Evolutionary conservation across 2,888 invertebrate genomes (phyloP).

Genomic region (Zelleria hepariella): DNA sequence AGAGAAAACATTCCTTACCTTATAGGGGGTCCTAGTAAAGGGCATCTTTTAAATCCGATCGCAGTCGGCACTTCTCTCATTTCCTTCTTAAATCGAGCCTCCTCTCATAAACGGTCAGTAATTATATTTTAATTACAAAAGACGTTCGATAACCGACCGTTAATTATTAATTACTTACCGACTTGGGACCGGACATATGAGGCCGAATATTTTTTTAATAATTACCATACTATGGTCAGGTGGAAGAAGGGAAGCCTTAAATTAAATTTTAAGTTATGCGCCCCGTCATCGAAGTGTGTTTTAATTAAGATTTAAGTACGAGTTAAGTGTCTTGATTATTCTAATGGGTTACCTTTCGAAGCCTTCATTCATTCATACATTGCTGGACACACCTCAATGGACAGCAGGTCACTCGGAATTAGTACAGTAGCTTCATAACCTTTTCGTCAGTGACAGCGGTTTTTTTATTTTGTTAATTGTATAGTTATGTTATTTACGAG

Average conservation of each 20-base stretch:
- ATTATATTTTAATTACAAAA: background rate
- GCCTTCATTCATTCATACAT: too few species aligned
- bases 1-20: background rate
- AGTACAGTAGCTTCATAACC: too few species aligned
- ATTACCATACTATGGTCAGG: background rate
- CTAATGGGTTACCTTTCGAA: too few species aligned
- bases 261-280: background rate
- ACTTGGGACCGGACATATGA: background rate
- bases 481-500: too few species aligned
- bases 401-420: too few species aligned
- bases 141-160: background rate
- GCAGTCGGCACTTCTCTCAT: background rate
- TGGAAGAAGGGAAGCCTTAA: background rate
- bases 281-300: background rate
- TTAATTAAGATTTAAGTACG: background rate
- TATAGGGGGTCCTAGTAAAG: background rate
- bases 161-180: background rate
- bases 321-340: background rate
- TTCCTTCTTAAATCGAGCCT: background rate
- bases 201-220: background rate
- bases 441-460: too few species aligned
- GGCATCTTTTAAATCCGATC: too few species aligned
- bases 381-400: too few species aligned
- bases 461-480: too few species aligned
- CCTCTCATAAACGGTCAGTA: background rate